phyloP scores from a whole-genome alignment of 1,140 invertebrate species.

The Calephelis virginiensis region DNA sequence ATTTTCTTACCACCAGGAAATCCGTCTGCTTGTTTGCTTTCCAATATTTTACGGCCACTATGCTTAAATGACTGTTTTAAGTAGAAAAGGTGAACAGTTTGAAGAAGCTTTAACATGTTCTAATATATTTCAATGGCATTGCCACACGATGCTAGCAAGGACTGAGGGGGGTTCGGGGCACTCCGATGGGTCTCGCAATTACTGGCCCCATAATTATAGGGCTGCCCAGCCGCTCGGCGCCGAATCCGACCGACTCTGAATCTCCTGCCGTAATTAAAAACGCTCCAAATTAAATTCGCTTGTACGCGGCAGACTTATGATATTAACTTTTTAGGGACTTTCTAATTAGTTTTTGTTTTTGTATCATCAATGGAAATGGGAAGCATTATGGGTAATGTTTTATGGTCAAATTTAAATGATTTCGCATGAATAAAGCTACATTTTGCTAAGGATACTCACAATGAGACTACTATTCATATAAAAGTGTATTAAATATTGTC shows the following conservation, averaged over 20 bases:
- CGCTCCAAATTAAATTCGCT: slow-evolving; percentile 77
- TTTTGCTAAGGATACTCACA: neutral
- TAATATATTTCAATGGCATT: slow-evolving; percentile 45
- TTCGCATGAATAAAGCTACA: neutral
- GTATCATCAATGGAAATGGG: slow-evolving; percentile 40
- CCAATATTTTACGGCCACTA: too few species aligned
- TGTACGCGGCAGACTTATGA: slow-evolving; percentile 66
- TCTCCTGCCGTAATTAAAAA: slow-evolving; percentile 72
- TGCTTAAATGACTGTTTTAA: too few species aligned
- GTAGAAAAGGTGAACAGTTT: too few species aligned
- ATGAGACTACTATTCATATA: too few species aligned
- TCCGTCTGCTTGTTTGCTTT: too few species aligned
- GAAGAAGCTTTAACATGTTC: neutral
- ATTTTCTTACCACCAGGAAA: too few species aligned
- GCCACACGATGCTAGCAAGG: slow-evolving; percentile 43
- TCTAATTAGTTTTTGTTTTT: slow-evolving; percentile 75
- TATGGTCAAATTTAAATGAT: slow-evolving; percentile 4
- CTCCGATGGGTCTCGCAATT: slow-evolving; percentile 59
- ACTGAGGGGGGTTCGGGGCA: slow-evolving; percentile 36
- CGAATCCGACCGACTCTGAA: slow-evolving; percentile 61
- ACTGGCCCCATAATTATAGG: slow-evolving; percentile 73
- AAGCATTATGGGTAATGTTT: slow-evolving; percentile 24
- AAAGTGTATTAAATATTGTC: neutral
- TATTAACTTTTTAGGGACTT: slow-evolving; percentile 73
- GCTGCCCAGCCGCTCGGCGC: slow-evolving; percentile 63